phyloP scores from a whole-genome alignment of 1,140 invertebrate species.

The Bombus affinis region DNA sequence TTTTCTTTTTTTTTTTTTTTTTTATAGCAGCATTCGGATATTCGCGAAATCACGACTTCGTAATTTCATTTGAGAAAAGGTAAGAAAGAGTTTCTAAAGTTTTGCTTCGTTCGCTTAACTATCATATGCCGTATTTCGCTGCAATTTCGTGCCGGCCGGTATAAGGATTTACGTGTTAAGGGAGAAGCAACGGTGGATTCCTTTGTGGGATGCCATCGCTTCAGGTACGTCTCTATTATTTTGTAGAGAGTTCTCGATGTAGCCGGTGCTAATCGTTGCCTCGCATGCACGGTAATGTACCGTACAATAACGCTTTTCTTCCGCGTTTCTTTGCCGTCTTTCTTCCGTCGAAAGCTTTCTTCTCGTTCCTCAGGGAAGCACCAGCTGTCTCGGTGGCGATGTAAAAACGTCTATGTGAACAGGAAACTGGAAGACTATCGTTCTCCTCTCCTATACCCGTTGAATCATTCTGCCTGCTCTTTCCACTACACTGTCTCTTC shows the following conservation, averaged over 20 bases:
- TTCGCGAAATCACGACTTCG: neutral
- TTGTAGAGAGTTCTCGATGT: constrained; percentile 13
- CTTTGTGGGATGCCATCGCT: constrained; percentile 20
- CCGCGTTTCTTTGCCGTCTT: constrained; percentile 22
- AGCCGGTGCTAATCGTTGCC: constrained; percentile 64
- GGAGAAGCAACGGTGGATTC: neutral
- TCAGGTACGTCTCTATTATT: constrained; percentile 16
- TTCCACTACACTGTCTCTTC: constrained; percentile 12
- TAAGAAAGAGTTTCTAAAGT: neutral
- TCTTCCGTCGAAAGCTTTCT: constrained; percentile 15
- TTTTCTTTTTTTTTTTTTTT: too few species aligned
- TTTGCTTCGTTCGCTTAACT: neutral
- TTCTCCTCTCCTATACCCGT: neutral
- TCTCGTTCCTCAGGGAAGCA: constrained; percentile 17
- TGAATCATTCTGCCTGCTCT: neutral
- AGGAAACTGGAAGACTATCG: constrained; percentile 18
- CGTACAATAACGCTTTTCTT: constrained; percentile 53
- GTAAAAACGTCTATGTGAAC: constrained; percentile 28
- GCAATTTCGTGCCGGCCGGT: constrained; percentile 41
- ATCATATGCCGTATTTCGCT: too few species aligned
- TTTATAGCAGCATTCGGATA: too few species aligned
- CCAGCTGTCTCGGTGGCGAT: constrained; percentile 35
- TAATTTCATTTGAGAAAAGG: neutral
- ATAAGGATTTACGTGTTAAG: constrained; percentile 53
- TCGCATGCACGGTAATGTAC: constrained; percentile 64